Evolutionary conservation across 2,797 vertebrate genomes (phyloP).

Genomic region (Xenopus petersii): DNA sequence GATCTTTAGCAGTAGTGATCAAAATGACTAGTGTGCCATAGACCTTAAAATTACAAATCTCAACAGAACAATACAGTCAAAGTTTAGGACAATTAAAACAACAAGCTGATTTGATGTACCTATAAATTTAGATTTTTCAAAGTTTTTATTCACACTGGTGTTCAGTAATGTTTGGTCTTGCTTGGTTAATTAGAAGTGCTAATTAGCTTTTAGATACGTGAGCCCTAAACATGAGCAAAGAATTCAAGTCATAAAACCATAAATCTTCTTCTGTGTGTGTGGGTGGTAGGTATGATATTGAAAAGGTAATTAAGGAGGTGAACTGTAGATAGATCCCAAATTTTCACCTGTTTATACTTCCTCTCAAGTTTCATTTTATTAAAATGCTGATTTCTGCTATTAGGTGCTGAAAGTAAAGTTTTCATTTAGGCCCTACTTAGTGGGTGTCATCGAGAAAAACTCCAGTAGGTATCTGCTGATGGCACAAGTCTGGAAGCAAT

Average conservation of each 20-base stretch:
- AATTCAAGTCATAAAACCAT: constrained; percentile 39
- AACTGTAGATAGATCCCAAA: constrained; percentile 46
- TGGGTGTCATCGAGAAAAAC: constrained; percentile 58
- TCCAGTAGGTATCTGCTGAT: constrained; percentile 53
- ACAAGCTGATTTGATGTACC: constrained; percentile 12
- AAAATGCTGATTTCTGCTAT: constrained; percentile 43
- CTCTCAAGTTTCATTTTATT: constrained; percentile 43
- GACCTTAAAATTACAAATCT: too few relatives aligned
- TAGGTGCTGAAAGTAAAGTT: constrained; percentile 43
- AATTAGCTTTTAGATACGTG: constrained; percentile 19
- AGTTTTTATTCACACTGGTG: constrained; percentile 29
- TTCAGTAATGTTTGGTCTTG: constrained; percentile 28
- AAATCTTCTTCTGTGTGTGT: constrained; percentile 46
- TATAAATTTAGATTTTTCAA: constrained; percentile 25
- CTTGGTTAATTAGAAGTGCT: constrained; percentile 40
- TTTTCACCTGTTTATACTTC: constrained; percentile 52
- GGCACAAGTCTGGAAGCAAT: constrained; percentile 59
- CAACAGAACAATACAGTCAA: too few relatives aligned
- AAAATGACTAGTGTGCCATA: too few relatives aligned
- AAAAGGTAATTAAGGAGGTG: constrained; percentile 53
- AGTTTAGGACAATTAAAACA: background rate
- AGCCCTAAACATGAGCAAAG: constrained; percentile 39
- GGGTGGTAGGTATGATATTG: constrained; percentile 14
- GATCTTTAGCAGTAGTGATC: too few relatives aligned
- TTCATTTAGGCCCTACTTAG: constrained; percentile 52